These are phyloP conservation scores for Stomorhina lunata DNA, from an alignment of 2,888 invertebrate species.

Conservation along the genomic window DNA sequence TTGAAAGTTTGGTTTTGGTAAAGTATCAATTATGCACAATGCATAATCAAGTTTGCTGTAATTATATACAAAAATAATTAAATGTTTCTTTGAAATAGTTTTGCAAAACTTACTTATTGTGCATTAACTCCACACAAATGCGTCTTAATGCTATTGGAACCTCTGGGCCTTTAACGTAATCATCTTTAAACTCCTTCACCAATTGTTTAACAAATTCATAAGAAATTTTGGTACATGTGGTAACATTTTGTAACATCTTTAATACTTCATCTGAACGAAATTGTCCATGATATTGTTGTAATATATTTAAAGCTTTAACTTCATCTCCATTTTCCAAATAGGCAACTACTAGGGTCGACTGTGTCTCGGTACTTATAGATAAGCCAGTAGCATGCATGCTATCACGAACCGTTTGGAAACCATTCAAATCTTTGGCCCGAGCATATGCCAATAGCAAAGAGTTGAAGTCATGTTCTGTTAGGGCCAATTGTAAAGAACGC, in stretches of 20 bases:
- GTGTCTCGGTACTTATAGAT: conserved; percentile 80
- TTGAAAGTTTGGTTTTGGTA: conserved; percentile 75
- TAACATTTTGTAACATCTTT: conserved; percentile 68
- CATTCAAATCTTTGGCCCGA: conserved; percentile 77
- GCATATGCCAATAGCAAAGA: conserved; percentile 83
- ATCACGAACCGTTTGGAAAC: conserved; percentile 81
- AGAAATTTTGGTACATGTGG: background rate
- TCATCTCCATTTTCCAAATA: conserved; percentile 81
- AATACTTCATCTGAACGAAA: conserved; percentile 72
- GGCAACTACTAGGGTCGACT: conserved; percentile 81
- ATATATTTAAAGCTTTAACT: conserved; percentile 70
- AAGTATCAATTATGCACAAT: conserved; percentile 76
- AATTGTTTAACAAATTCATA: conserved; percentile 70
- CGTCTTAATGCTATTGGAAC: conserved; percentile 73
- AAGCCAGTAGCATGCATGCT: conserved; percentile 83
- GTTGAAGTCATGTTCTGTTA: conserved; percentile 83
- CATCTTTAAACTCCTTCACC: conserved; percentile 72
- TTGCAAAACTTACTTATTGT: conserved; percentile 64
- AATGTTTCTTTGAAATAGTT: background rate
- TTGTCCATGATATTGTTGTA: conserved; percentile 68
- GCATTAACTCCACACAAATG: conserved; percentile 81
- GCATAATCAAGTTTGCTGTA: conserved; percentile 67
- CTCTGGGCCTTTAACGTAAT: conserved; percentile 71
- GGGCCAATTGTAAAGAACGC: conserved; percentile 81
- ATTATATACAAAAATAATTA: conserved; percentile 15